A percentile compares a stretch with the other conserved stretches of the same genome.
Conservation (phyloP, 2,888 invertebrate species). For the Mythimna albipuncta region DNA sequence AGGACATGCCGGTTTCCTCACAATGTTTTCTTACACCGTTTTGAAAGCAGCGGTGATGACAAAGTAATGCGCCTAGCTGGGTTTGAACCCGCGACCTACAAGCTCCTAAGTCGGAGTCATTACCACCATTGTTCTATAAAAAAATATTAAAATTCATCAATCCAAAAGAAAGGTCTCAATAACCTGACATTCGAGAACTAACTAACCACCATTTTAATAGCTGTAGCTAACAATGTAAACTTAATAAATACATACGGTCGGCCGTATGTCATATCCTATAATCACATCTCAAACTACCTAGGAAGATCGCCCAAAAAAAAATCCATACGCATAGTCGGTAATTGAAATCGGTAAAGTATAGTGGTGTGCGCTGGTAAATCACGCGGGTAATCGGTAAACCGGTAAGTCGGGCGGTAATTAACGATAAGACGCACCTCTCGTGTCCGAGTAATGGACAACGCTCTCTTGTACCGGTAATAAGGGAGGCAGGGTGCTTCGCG, state of each 20-base stretch:
- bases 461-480: slow-evolving; percentile 69
- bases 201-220: not conserved
- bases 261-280: slow-evolving; percentile 18
- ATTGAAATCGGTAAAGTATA: slow-evolving; percentile 67
- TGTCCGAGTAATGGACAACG: slow-evolving; percentile 79
- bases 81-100: too few relatives aligned
- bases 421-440: slow-evolving; percentile 83
- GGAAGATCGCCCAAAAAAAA: slow-evolving; percentile 24
- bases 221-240: not conserved
- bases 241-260: not conserved
- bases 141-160: not conserved
- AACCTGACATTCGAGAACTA: not conserved
- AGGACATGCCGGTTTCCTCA: too few relatives aligned
- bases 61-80: too few relatives aligned
- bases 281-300: slow-evolving; percentile 16
- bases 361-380: slow-evolving; percentile 77
- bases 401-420: slow-evolving; percentile 82
- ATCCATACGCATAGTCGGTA: slow-evolving; percentile 45
- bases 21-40: too few relatives aligned
- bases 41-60: too few relatives aligned
- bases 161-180: not conserved
- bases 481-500: slow-evolving; percentile 56
- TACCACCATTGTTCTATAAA: too few relatives aligned
- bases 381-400: slow-evolving; percentile 80
- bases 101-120: too few relatives aligned